These are phyloP conservation scores for Cynodonichthys magdalenae DNA, from an alignment of 2,797 vertebrate species.

Conservation along the genomic window DNA sequence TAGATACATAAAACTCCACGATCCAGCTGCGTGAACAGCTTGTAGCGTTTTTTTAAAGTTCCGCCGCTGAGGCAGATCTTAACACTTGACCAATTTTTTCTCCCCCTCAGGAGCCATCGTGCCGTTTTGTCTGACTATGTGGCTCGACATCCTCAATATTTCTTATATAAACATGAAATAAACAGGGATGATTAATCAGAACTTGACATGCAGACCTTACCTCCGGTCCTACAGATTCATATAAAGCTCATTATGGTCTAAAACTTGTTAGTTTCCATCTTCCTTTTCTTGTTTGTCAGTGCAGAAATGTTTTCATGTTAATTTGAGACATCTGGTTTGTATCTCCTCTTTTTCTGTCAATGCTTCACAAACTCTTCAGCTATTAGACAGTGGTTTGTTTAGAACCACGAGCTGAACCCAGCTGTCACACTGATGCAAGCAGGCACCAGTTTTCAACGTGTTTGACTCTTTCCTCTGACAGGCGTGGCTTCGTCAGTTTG, in stretches of 20 bases:
- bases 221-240: not conserved
- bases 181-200: not conserved
- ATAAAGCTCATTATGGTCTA: slow-evolving; percentile 3
- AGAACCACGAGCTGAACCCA: slow-evolving; percentile 1
- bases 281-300: slow-evolving; percentile 35
- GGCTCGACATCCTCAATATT: slow-evolving; percentile 31
- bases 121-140: slow-evolving; percentile 27
- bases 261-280: slow-evolving; percentile 9
- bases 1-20: slow-evolving; percentile 12
- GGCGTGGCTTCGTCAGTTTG: slow-evolving; percentile 91
- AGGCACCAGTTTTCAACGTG: slow-evolving; percentile 2
- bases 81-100: slow-evolving; percentile 1
- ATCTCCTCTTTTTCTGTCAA: slow-evolving; percentile 45
- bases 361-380: slow-evolving; percentile 40
- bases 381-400: slow-evolving; percentile 16
- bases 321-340: slow-evolving; percentile 70
- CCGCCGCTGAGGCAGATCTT: slow-evolving; percentile 15
- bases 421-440: slow-evolving; percentile 1
- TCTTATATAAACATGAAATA: slow-evolving; percentile 13
- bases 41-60: slow-evolving; percentile 7
- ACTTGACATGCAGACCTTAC: not conserved
- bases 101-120: slow-evolving; percentile 6
- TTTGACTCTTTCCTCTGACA: slow-evolving; percentile 45
- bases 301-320: slow-evolving; percentile 62
- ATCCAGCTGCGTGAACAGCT: slow-evolving; percentile 14